Evolutionary conservation across 2,797 vertebrate species (phyloP).

Genomic region (Okamejei kenojei): DNA sequence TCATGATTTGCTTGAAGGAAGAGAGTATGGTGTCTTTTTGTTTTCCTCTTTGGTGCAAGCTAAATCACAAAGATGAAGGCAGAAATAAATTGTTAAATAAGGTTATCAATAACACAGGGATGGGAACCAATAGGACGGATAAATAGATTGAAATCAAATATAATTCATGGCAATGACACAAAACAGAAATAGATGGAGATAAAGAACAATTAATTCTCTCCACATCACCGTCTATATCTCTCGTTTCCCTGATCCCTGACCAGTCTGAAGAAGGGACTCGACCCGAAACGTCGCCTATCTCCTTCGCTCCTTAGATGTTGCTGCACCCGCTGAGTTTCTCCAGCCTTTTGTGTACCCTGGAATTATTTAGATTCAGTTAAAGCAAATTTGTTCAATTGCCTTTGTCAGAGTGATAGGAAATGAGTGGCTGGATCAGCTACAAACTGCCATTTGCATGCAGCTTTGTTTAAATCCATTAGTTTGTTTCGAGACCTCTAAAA

Average conservation of each 20-base stretch:
- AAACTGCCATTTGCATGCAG: neutral
- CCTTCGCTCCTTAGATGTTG: too few relatives aligned
- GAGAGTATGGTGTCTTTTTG: too few relatives aligned
- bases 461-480: neutral
- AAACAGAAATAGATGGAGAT: too few relatives aligned
- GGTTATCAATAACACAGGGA: neutral
- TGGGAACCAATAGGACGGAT: neutral
- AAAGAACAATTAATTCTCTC: too few relatives aligned
- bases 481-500: neutral
- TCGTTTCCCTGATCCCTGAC: too few relatives aligned
- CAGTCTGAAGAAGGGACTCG: too few relatives aligned
- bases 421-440: neutral
- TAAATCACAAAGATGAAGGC: neutral
- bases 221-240: too few relatives aligned
- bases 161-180: too few relatives aligned
- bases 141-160: neutral
- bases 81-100: neutral
- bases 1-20: neutral
- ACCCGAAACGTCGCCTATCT: too few relatives aligned
- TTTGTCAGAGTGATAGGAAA: neutral
- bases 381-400: neutral
- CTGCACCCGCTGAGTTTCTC: too few relatives aligned
- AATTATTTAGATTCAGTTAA: neutral
- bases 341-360: too few relatives aligned
- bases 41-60: too few relatives aligned